These are phyloP conservation scores for Axea sp. DNA, from an alignment of 2,888 invertebrate genomes.

Conservation along the genomic window DNA sequence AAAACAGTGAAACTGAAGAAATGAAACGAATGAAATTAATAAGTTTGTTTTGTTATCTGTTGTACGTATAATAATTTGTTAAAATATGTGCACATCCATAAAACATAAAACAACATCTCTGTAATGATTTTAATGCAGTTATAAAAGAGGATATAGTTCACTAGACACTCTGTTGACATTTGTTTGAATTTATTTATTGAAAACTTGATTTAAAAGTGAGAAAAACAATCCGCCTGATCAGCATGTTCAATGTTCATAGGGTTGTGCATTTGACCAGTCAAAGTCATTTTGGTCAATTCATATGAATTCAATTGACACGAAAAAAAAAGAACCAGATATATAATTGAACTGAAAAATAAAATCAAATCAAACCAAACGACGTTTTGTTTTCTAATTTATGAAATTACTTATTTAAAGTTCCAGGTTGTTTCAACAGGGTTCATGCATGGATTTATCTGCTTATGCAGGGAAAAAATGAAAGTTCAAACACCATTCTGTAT, in stretches of 20 bases:
- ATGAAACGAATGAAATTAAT: too few species aligned
- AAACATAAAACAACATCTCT: constrained; percentile 15
- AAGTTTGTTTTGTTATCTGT: too few species aligned
- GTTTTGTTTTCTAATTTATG: not conserved
- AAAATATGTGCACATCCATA: constrained; percentile 13
- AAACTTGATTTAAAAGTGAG: not conserved
- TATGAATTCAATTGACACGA: constrained; percentile 12
- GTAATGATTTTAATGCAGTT: not conserved
- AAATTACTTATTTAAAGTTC: constrained; percentile 8
- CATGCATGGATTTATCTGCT: constrained; percentile 58
- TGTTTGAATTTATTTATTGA: not conserved
- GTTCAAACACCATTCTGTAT: constrained; percentile 60
- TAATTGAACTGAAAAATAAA: constrained; percentile 17
- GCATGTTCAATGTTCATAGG: constrained; percentile 50
- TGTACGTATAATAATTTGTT: too few species aligned
- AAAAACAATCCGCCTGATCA: constrained; percentile 53
- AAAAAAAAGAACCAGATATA: constrained; percentile 11
- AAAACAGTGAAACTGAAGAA: too few species aligned
- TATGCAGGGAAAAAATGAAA: constrained; percentile 59
- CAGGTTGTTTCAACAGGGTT: constrained; percentile 13
- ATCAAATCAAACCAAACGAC: constrained; percentile 13
- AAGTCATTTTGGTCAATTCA: constrained; percentile 41
- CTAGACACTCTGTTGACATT: constrained; percentile 18
- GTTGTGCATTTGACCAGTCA: constrained; percentile 62
- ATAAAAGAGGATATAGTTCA: not conserved